phyloP scores from a whole-genome alignment of 2,888 invertebrate species.

The Sipha maydis region DNA sequence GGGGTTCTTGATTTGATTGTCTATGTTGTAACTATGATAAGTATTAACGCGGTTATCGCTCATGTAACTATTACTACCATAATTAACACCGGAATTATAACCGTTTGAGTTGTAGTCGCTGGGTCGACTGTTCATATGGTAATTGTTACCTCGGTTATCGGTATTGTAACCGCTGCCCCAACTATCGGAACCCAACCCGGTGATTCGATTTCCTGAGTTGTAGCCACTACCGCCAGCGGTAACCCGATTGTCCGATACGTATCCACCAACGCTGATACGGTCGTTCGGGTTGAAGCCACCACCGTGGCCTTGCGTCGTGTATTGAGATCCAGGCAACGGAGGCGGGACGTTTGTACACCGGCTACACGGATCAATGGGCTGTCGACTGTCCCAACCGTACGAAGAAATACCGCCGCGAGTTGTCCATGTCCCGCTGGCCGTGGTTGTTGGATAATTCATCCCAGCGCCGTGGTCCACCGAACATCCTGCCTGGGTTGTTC shows the following conservation, averaged over 20 bases:
- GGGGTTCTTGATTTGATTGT: slow-evolving; percentile 48
- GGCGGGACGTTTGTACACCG: slow-evolving; percentile 39
- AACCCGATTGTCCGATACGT: not conserved
- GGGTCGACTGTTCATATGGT: not conserved
- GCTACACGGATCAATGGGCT: slow-evolving; percentile 56
- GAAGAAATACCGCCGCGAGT: slow-evolving; percentile 64
- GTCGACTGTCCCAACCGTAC: slow-evolving; percentile 64
- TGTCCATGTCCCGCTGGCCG: slow-evolving; percentile 64
- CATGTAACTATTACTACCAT: not conserved
- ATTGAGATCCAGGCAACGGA: slow-evolving; percentile 52
- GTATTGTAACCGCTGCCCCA: not conserved
- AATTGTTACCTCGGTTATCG: not conserved
- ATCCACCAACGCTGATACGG: slow-evolving; percentile 18
- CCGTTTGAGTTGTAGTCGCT: not conserved
- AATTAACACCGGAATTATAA: not conserved
- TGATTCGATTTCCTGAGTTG: not conserved
- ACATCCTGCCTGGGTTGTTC: slow-evolving; percentile 48
- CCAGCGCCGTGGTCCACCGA: slow-evolving; percentile 47
- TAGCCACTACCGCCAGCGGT: not conserved
- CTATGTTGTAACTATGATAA: not conserved
- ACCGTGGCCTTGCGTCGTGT: slow-evolving; percentile 14
- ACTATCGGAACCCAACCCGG: not conserved
- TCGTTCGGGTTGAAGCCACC: slow-evolving; percentile 18
- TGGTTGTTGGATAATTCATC: slow-evolving; percentile 59
- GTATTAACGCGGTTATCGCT: slow-evolving; percentile 10